Conservation (phyloP, 35 echinoderm and acorn worm species). For the Nesometra sesokonis region DNA sequence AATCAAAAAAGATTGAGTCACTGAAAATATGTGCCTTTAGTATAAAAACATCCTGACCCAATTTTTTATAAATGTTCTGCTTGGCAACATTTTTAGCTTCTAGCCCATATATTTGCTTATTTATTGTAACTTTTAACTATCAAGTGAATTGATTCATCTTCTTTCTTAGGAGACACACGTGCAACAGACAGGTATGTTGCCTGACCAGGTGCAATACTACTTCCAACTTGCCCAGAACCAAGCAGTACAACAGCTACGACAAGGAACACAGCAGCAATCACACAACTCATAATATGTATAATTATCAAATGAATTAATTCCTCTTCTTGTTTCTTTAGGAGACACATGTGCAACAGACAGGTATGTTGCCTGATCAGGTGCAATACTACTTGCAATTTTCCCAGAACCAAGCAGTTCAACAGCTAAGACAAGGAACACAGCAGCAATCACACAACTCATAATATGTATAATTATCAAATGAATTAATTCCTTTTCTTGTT, state of each 20-base stretch:
- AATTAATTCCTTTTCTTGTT: too few relatives aligned
- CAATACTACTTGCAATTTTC: constrained; percentile 92
- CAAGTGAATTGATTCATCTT: too few relatives aligned
- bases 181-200: constrained; percentile 52
- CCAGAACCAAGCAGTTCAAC: constrained; percentile 47
- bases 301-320: not conserved
- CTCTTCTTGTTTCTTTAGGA: constrained; percentile 34
- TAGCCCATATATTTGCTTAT: too few relatives aligned
- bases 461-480: too few relatives aligned
- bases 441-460: too few relatives aligned
- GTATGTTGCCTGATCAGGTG: constrained; percentile 72
- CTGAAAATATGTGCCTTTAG: too few relatives aligned
- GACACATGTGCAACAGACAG: constrained; percentile 50
- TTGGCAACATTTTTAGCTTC: too few relatives aligned
- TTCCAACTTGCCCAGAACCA: constrained; percentile 93
- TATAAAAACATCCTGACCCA: too few relatives aligned
- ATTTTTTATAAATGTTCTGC: too few relatives aligned
- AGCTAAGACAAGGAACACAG: too few relatives aligned
- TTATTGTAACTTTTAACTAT: constrained; percentile 36
- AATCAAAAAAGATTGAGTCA: too few relatives aligned
- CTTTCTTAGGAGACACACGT: too few relatives aligned
- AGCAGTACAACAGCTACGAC: not conserved
- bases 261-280: not conserved
- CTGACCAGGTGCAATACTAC: constrained; percentile 98
- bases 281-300: not conserved